phyloP scores from a whole-genome alignment of 2,888 invertebrate genomes.

The Tribolium freemani region DNA sequence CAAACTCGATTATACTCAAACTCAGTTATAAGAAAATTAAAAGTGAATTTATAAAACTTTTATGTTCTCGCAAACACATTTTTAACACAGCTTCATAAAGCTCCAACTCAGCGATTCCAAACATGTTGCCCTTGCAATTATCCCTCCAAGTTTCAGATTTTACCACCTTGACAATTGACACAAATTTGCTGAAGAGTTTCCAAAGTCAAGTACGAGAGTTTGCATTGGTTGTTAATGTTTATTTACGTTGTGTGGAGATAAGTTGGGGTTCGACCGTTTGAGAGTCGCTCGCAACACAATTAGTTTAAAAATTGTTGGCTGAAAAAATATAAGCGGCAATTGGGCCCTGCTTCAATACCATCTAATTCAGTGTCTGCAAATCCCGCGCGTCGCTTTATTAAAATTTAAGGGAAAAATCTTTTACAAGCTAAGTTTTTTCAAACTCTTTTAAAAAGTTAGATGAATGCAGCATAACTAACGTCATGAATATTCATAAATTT shows the following conservation, averaged over 20 bases:
- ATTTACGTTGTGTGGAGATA: background rate
- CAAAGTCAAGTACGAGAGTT: background rate
- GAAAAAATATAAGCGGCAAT: slow-evolving; percentile 51
- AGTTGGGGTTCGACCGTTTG: slow-evolving; percentile 29
- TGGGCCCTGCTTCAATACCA: slow-evolving; percentile 50
- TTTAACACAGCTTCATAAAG: slow-evolving; percentile 37
- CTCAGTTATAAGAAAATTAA: slow-evolving; percentile 50
- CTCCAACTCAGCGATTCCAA: slow-evolving; percentile 13
- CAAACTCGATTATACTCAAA: slow-evolving; percentile 50
- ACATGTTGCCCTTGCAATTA: slow-evolving; percentile 9
- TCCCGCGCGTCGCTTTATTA: slow-evolving; percentile 49
- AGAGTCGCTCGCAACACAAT: slow-evolving; percentile 38
- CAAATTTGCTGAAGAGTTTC: background rate
- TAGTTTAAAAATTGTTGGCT: slow-evolving; percentile 47
- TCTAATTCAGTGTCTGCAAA: slow-evolving; percentile 50
- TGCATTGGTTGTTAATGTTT: background rate
- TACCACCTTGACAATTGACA: background rate
- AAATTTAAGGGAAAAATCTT: slow-evolving; percentile 47
- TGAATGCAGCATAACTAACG: slow-evolving; percentile 51
- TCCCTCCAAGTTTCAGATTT: background rate
- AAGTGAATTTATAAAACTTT: slow-evolving; percentile 45
- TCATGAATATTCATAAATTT: slow-evolving; percentile 50
- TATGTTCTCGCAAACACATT: slow-evolving; percentile 42
- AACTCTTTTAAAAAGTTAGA: slow-evolving; percentile 47
- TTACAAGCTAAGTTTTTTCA: slow-evolving; percentile 43